Evolutionary conservation across 2,888 invertebrate genomes (phyloP).

Genomic region (Eupithecia subfuscata): DNA sequence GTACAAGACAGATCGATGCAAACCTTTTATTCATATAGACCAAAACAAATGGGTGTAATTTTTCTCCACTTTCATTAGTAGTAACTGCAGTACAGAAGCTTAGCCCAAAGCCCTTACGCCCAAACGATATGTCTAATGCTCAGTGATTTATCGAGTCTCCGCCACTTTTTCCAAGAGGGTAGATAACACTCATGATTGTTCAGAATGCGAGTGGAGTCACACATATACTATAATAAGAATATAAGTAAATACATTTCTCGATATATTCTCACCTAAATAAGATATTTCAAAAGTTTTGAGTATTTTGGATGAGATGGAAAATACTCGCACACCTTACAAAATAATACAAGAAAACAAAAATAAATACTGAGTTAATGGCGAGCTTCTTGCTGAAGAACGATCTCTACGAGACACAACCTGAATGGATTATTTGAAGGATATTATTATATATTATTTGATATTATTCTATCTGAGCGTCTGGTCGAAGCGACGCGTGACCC

Average conservation of each 20-base stretch:
- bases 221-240: not conserved
- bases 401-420: too few relatives aligned
- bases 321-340: not conserved
- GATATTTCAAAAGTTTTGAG: not conserved
- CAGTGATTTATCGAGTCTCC: conserved; percentile 75
- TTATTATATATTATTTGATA: too few relatives aligned
- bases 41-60: conserved; percentile 27
- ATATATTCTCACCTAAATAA: not conserved
- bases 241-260: not conserved
- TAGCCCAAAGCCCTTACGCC: conserved; percentile 51
- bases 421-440: too few relatives aligned
- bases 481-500: too few relatives aligned
- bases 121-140: conserved; percentile 68
- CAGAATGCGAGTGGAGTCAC: not conserved
- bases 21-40: conserved; percentile 12
- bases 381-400: too few relatives aligned
- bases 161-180: conserved; percentile 65
- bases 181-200: conserved; percentile 52
- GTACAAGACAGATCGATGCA: not conserved
- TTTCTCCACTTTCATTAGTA: conserved; percentile 33
- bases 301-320: not conserved
- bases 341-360: too few relatives aligned
- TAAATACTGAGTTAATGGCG: too few relatives aligned
- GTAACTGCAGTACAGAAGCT: conserved; percentile 44
- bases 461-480: too few relatives aligned